Conservation (phyloP, 2,797 vertebrate genomes). For the Gobio occitaniae region DNA sequence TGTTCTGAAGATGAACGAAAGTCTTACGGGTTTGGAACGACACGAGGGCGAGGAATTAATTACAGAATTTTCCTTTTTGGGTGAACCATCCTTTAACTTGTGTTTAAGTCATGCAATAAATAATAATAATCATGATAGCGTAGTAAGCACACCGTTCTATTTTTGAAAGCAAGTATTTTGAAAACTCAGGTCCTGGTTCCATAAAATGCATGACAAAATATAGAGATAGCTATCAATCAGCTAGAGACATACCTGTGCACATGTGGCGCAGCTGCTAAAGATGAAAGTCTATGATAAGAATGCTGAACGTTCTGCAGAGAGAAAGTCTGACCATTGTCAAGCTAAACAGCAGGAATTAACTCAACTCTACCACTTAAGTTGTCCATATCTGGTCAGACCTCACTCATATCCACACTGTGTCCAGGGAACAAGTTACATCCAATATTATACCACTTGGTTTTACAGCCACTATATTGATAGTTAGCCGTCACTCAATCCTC, state of each 20-base stretch:
- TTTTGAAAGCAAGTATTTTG: neutral
- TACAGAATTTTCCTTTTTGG: no score
- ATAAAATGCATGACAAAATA: constrained; percentile 32
- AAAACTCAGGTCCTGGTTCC: neutral
- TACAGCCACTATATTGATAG: neutral
- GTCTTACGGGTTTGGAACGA: no score
- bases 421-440: neutral
- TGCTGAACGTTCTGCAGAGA: neutral
- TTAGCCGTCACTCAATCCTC: neutral
- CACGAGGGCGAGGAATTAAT: no score
- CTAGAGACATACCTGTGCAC: constrained; percentile 3
- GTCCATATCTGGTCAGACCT: neutral
- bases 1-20: no score
- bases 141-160: neutral
- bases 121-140: neutral
- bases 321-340: neutral
- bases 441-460: neutral
- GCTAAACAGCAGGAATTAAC: neutral
- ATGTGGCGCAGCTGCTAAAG: neutral
- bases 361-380: neutral
- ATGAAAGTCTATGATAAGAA: neutral
- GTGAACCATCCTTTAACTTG: no score
- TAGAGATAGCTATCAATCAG: constrained; percentile 44
- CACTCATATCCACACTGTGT: neutral
- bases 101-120: neutral